phyloP scores from a whole-genome alignment of 2,888 invertebrate genomes.

The Resseliella maxima region DNA sequence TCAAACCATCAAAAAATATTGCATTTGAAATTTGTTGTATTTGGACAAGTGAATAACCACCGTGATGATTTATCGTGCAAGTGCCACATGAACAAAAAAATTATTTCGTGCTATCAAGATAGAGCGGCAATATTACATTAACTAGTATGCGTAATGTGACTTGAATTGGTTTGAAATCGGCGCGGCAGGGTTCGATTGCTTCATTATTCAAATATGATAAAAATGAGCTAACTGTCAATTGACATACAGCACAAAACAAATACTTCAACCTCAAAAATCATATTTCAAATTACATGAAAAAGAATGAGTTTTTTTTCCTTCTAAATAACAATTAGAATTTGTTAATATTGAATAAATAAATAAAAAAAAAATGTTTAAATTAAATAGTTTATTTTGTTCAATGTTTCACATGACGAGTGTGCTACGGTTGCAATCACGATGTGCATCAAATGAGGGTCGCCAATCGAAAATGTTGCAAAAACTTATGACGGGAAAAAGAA shows the following conservation, averaged over 20 bases:
- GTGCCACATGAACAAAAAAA: constrained; percentile 59
- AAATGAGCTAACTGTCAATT: background rate
- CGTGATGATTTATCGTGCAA: constrained; percentile 57
- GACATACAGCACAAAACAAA: background rate
- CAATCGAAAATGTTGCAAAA: constrained; percentile 36
- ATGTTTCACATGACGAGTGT: background rate
- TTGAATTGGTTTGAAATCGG: background rate
- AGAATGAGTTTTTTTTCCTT: too few relatives aligned
- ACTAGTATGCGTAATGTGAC: background rate
- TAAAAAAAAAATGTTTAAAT: background rate
- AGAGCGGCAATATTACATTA: background rate
- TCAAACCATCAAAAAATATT: too few relatives aligned
- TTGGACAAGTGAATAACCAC: constrained; percentile 17
- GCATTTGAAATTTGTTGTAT: background rate
- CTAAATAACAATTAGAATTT: too few relatives aligned
- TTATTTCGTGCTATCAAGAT: background rate
- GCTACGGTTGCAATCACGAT: background rate
- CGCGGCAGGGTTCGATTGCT: constrained; percentile 9
- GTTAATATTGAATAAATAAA: too few relatives aligned
- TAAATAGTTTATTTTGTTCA: background rate
- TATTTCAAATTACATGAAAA: too few relatives aligned
- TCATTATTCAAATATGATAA: background rate
- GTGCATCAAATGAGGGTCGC: background rate
- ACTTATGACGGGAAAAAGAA: background rate
- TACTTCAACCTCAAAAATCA: constrained; percentile 2